Evolutionary conservation across 2,113 vertebrate genomes (phyloP).

Genomic region (Leiothrix lutea): DNA sequence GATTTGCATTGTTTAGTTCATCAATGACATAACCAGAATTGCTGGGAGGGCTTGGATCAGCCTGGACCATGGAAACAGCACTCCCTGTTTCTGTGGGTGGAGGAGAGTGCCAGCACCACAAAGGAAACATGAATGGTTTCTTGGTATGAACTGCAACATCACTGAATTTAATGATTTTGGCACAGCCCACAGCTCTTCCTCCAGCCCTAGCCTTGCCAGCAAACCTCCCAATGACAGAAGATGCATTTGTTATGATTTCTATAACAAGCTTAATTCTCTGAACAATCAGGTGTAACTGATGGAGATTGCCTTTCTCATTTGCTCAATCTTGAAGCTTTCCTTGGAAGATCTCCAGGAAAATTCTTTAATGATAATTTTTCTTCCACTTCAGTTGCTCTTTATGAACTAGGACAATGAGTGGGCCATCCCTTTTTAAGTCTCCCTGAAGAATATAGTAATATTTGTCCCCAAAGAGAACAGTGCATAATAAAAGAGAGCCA

Average conservation of each 20-base stretch:
- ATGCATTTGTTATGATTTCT: neutral
- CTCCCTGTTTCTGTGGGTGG: neutral
- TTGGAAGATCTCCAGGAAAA: neutral
- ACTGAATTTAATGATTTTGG: neutral
- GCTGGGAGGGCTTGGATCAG: neutral
- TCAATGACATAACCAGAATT: neutral
- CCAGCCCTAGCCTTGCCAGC: neutral
- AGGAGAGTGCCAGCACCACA: neutral
- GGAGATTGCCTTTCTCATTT: neutral
- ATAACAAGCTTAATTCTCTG: neutral
- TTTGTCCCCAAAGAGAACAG: neutral
- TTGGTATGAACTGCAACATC: neutral
- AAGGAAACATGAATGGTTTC: neutral
- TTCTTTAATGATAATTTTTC: neutral
- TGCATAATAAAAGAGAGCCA: neutral
- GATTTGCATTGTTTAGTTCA: neutral
- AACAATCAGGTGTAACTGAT: neutral
- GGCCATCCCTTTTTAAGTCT: neutral
- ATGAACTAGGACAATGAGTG: neutral
- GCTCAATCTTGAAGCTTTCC: neutral
- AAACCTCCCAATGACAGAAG: neutral
- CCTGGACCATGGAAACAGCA: neutral
- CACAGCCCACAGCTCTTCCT: neutral
- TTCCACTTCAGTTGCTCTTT: neutral
- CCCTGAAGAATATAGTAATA: neutral